These are phyloP conservation scores for Chiloscyllium plagiosum DNA, from an alignment of 2,113 vertebrate species.

Conservation along the genomic window DNA sequence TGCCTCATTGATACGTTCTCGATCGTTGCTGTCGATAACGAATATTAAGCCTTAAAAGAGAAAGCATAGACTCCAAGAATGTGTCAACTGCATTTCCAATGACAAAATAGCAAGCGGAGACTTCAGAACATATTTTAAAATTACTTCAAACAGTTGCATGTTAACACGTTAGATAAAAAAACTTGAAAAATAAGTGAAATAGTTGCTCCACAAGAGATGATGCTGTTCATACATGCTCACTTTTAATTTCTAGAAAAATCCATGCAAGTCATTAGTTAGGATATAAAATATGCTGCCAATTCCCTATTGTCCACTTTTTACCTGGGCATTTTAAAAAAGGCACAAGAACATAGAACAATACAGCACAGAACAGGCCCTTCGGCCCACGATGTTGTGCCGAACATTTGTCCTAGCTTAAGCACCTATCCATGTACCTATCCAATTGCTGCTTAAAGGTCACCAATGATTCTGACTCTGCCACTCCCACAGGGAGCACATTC, in stretches of 20 bases:
- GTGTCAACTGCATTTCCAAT: not conserved
- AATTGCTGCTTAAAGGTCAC: too few species aligned
- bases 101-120: not conserved
- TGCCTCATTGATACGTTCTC: slow-evolving; percentile 66
- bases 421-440: too few species aligned
- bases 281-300: not conserved
- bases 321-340: not conserved
- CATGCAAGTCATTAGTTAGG: not conserved
- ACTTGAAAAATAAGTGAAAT: not conserved
- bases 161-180: not conserved
- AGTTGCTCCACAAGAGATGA: not conserved
- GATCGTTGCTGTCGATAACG: slow-evolving; percentile 75
- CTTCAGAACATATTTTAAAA: not conserved
- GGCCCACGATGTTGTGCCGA: too few species aligned
- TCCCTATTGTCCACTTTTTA: not conserved
- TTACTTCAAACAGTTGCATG: not conserved
- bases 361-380: too few species aligned
- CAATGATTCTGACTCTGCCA: too few species aligned
- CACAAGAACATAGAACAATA: too few species aligned
- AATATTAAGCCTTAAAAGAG: slow-evolving; percentile 66
- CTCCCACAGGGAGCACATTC: too few species aligned
- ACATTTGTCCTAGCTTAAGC: too few species aligned
- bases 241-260: not conserved
- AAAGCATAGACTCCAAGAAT: not conserved
- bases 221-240: not conserved